Conservation (phyloP, 2,113 vertebrate species). For the Xiphophorus maculatus region DNA sequence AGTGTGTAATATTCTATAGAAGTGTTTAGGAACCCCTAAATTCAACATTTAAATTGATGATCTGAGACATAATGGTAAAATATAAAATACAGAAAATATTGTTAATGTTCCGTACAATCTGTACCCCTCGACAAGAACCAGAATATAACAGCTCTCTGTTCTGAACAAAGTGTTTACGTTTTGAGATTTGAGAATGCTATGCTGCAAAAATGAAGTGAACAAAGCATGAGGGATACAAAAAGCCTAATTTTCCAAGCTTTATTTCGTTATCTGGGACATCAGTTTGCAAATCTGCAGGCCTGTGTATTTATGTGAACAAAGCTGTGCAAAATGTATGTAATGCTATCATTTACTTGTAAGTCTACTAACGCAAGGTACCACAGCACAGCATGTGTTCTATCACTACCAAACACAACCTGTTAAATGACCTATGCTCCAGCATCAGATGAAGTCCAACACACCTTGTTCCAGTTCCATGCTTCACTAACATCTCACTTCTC, state of each 20-base stretch:
- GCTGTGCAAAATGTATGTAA: conserved; percentile 1
- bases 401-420: conserved; percentile 22
- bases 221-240: conserved; percentile 20
- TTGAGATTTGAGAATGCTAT: conserved; percentile 36
- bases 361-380: conserved; percentile 16
- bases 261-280: conserved; percentile 14
- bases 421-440: conserved; percentile 15
- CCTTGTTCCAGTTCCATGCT: conserved; percentile 17
- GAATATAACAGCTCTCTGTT: conserved; percentile 9
- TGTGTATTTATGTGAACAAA: conserved; percentile 28
- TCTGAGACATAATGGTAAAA: conserved; percentile 5
- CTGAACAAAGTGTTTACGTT: conserved; percentile 31
- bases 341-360: not conserved
- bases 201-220: conserved; percentile 26
- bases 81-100: not conserved
- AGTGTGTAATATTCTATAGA: not conserved
- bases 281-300: conserved; percentile 4
- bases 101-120: conserved; percentile 1
- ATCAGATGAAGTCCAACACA: conserved; percentile 47
- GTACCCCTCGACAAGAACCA: conserved; percentile 1
- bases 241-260: conserved; percentile 20
- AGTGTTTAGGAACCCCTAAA: not conserved
- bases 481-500: conserved; percentile 37
- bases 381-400: conserved; percentile 7
- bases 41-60: not conserved